These are phyloP conservation scores for Bryconaethiops microstoma DNA, from an alignment of 2,797 vertebrate species.

Conservation along the genomic window DNA sequence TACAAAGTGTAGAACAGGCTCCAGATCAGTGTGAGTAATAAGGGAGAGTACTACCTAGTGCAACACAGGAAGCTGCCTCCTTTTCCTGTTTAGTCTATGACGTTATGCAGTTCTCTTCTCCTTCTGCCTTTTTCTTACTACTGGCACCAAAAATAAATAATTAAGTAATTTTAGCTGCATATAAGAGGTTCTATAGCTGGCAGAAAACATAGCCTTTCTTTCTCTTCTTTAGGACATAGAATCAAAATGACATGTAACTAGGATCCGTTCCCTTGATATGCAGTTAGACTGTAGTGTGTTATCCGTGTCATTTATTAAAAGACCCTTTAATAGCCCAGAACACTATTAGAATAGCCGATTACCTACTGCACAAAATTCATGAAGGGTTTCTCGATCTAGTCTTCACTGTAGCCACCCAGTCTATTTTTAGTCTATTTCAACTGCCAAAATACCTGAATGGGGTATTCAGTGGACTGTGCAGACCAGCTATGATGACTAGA, in stretches of 20 bases:
- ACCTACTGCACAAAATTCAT: not conserved
- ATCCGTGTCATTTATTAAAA: not conserved
- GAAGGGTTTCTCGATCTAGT: not conserved
- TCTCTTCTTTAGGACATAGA: not conserved
- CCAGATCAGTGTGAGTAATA: conserved; percentile 29
- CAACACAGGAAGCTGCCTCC: conserved; percentile 74
- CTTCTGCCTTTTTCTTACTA: conserved; percentile 18
- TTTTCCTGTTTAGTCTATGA: conserved; percentile 82
- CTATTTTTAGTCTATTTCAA: conserved; percentile 7
- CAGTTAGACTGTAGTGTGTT: not conserved
- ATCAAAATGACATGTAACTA: not conserved
- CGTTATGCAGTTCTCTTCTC: conserved; percentile 64
- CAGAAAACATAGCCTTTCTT: not conserved
- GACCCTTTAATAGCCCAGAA: not conserved
- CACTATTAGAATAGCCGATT: not conserved
- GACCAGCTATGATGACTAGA: not conserved
- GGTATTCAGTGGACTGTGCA: not conserved
- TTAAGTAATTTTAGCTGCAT: not conserved
- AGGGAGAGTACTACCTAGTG: conserved; percentile 10
- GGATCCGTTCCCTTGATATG: not conserved
- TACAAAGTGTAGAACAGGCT: not conserved
- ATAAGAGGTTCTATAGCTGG: not conserved
- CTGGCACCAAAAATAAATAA: conserved; percentile 24
- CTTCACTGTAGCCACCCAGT: not conserved
- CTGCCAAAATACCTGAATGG: not conserved